Base-by-base conservation (phyloP, 1,140 invertebrate genomes). In the Scylla paramamosain region DNA sequence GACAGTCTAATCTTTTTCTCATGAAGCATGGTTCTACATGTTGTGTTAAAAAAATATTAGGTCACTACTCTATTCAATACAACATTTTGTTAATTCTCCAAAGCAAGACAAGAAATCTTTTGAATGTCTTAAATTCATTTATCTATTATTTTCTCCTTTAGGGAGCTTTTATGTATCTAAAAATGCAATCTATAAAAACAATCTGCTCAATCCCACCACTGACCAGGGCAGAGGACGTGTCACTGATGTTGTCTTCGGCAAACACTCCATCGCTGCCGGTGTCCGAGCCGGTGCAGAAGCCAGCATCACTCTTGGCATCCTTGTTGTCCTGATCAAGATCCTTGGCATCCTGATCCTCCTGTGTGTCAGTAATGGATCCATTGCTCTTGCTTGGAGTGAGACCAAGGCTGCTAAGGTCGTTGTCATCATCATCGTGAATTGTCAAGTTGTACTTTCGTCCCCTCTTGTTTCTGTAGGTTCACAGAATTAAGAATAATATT, bases 241-340 rank as follows among this genome's bases (percentile, higher is more conserved):
- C 98, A 95, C 98, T 98, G 94, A 98, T 98, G 95, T 98, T 98
- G 97, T 99, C 98, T 96, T 98, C 99, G 0, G 98, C 98, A 97
- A 98, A 99, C 96, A 98, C 98, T 95, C 98, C 98, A 45, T 96
- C 96, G 45, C 95, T 96, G 89, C 95, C 95, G 10, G 96, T 96
- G 92, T 96, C 96, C 0, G 96, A 96, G 14, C 96, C 95, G 3
- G 96, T 96, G 94, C 95, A 96, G 84, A 96, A 96, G 39, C 96
- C 96, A 10, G 95, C 95, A 88, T 96, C 96, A 90, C 96, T 96
- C 77, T 96, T 96, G 31, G 95, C 96, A 83, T 96, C 96, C 83
- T 93, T 96, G 95, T 96, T 94, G 67, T 96, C 94, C 96, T 95
- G 95, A 39, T 95, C 95, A 4, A 95, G 52, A 96, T 96, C 95